Evolutionary conservation across 2,797 vertebrate species (phyloP).

Genomic region (Dipus sagitta): DNA sequence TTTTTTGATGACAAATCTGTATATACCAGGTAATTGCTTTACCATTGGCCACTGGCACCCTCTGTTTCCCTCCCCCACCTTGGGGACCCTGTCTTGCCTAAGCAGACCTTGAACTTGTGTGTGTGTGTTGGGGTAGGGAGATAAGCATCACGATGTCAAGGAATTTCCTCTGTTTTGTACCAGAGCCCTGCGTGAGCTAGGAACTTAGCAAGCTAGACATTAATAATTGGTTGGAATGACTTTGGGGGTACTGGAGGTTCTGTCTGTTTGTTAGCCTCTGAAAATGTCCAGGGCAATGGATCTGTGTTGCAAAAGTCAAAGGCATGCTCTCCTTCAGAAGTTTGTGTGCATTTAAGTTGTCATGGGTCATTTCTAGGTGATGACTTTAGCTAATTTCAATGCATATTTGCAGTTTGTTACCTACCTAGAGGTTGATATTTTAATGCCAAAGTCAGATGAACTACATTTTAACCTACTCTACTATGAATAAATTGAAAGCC

Average conservation of each 20-base stretch:
- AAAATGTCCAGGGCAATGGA: neutral
- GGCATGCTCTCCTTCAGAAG: neutral
- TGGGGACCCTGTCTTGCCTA: neutral
- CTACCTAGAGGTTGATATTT: neutral
- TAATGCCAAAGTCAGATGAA: neutral
- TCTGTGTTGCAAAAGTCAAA: neutral
- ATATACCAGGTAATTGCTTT: neutral
- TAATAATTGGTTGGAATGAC: neutral
- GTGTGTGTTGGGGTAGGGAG: too few relatives aligned
- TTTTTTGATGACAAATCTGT: neutral
- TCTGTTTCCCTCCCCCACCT: too few relatives aligned
- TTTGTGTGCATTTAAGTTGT: neutral
- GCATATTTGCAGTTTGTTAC: neutral
- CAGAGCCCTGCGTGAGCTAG: neutral
- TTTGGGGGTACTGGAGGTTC: neutral
- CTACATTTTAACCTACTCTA: neutral
- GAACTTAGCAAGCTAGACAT: neutral
- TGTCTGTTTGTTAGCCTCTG: neutral
- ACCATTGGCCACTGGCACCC: too few relatives aligned
- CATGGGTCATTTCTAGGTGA: neutral
- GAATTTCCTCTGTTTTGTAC: neutral
- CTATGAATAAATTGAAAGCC: neutral
- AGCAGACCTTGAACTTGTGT: neutral
- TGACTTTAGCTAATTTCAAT: neutral
- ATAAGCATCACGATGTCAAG: neutral